phyloP scores from a whole-genome alignment of 2,797 vertebrate genomes.

The Paramormyrops hopkinsi region DNA sequence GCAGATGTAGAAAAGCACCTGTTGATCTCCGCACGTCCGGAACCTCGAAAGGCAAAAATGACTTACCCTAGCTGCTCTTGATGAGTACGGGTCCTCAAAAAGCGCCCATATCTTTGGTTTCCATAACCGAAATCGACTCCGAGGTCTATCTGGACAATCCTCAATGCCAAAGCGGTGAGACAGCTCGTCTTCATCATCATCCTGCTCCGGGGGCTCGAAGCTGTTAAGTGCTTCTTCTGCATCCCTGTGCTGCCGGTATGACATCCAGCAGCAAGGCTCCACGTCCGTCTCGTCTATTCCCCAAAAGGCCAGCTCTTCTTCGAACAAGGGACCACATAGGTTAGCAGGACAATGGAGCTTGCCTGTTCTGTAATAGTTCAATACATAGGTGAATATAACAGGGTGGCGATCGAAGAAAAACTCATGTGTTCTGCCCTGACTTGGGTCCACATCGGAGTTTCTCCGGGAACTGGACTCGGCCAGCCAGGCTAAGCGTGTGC shows the following conservation, averaged over 20 bases:
- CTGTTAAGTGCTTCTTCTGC: constrained; percentile 95
- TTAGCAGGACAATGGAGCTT: constrained; percentile 97
- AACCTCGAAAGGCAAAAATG: background rate
- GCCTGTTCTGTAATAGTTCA: constrained; percentile 96
- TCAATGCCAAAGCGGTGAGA: constrained; percentile 75
- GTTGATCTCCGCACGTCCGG: constrained; percentile 2
- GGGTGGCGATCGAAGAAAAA: constrained; percentile 96
- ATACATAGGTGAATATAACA: constrained; percentile 90
- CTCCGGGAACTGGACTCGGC: constrained; percentile 75
- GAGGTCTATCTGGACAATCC: constrained; percentile 67
- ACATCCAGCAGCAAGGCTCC: constrained; percentile 99
- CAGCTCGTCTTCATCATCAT: constrained; percentile 69
- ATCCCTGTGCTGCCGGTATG: constrained; percentile 91
- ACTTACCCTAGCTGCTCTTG: constrained; percentile 87
- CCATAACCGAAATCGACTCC: constrained; percentile 74
- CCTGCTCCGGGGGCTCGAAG: constrained; percentile 83
- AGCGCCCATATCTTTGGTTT: constrained; percentile 89
- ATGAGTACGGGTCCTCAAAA: constrained; percentile 95
- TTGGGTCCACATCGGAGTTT: constrained; percentile 61
- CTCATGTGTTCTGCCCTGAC: constrained; percentile 58
- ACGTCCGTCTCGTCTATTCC: constrained; percentile 97
- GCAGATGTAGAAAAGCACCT: constrained; percentile 10
- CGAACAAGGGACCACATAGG: constrained; percentile 94
- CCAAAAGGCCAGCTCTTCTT: constrained; percentile 96
- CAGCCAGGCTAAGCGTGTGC: constrained; percentile 89